Evolutionary conservation across 53 echinoderm and acorn worm genomes (phyloP).

Genomic region (Crossaster papposus): DNA sequence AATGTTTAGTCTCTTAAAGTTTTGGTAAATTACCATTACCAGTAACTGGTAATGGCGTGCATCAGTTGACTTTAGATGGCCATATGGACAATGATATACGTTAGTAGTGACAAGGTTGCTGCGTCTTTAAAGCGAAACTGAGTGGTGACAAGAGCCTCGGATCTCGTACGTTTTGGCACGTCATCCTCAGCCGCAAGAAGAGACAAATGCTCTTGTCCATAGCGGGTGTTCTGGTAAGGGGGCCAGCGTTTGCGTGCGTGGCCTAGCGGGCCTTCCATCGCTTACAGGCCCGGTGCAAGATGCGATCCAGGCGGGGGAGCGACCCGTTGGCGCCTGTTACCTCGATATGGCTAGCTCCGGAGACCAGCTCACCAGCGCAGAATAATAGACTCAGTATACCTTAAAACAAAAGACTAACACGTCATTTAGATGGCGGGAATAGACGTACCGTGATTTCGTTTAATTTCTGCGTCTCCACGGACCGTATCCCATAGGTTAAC

Average conservation of each 20-base stretch:
- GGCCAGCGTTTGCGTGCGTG: conserved; percentile 51
- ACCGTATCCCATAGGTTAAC: conserved; percentile 19
- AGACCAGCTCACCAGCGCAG: neutral
- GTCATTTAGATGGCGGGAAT: neutral
- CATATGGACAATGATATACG: too few species aligned
- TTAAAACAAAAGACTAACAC: neutral
- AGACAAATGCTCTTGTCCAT: neutral
- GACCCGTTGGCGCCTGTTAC: conserved; percentile 43
- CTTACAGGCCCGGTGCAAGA: conserved; percentile 43
- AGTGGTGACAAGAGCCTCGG: neutral
- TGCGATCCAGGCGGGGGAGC: conserved; percentile 46
- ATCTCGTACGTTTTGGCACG: neutral
- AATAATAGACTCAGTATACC: neutral
- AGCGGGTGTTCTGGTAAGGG: conserved; percentile 22
- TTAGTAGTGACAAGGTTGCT: neutral
- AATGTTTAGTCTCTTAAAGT: too few species aligned
- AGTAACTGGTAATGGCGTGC: too few species aligned
- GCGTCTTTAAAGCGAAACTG: neutral
- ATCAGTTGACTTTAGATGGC: too few species aligned
- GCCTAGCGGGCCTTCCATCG: conserved; percentile 26
- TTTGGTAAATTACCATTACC: too few species aligned
- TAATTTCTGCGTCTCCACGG: conserved; percentile 47
- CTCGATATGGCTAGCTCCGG: conserved; percentile 8
- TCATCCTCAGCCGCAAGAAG: neutral
- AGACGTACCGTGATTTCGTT: conserved; percentile 6